A percentile compares a stretch with the other conserved stretches of the same genome.
Conservation (phyloP, 2,797 vertebrate species). For the Loris lydekkerianus region DNA sequence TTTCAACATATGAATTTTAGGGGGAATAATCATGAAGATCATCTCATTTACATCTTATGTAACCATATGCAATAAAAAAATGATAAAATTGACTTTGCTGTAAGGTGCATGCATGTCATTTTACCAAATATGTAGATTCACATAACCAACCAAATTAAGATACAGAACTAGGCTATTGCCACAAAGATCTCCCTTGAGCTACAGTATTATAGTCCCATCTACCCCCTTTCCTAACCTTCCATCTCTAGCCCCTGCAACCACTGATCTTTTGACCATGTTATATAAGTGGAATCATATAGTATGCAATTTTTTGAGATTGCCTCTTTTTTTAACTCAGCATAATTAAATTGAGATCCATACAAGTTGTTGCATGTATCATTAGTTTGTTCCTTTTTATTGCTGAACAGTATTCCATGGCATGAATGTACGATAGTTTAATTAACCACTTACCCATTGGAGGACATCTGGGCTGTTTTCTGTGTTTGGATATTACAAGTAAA, state of each 20-base stretch:
- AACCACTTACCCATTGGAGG: background rate
- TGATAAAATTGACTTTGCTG: background rate
- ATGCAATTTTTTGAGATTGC: background rate
- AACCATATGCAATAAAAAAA: background rate
- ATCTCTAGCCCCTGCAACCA: background rate
- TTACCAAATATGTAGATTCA: background rate
- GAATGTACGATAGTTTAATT: background rate
- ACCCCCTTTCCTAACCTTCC: background rate
- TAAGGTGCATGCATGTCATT: background rate
- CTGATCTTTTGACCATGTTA: background rate
- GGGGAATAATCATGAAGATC: background rate
- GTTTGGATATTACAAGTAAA: conserved; percentile 8
- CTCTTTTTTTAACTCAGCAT: background rate
- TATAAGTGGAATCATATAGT: background rate
- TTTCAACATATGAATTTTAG: background rate
- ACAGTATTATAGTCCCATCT: background rate
- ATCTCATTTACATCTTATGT: background rate
- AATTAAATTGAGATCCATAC: background rate
- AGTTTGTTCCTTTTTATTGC: background rate
- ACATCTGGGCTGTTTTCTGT: background rate
- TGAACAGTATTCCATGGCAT: background rate
- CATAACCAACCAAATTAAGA: background rate
- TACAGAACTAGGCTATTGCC: background rate
- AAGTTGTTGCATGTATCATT: background rate
- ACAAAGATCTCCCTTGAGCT: background rate